Evolutionary conservation across 2,113 vertebrate genomes (phyloP).

Genomic region (Sebastes fasciatus): DNA sequence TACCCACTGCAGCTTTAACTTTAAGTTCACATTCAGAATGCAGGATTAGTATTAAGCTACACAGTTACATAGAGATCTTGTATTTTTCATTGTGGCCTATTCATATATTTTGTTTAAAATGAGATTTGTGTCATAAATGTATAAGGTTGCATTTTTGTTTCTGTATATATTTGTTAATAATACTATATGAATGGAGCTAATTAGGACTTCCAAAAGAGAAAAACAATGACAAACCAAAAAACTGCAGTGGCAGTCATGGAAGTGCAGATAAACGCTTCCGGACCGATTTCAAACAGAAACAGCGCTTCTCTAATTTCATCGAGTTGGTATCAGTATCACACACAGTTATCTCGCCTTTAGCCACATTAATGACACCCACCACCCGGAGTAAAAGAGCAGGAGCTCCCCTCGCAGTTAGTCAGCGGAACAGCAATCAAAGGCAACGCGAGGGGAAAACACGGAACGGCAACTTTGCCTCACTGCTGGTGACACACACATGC

Average conservation of each 20-base stretch:
- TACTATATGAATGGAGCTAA: conserved; percentile 7
- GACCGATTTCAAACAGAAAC: conserved; percentile 68
- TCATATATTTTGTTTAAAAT: background rate
- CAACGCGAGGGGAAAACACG: conserved; percentile 67
- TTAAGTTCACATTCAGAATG: conserved; percentile 12
- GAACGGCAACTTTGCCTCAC: conserved; percentile 74
- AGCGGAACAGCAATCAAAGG: conserved; percentile 74
- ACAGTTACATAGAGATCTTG: no score
- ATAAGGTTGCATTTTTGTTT: background rate
- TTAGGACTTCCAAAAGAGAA: conserved; percentile 10
- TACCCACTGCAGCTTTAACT: background rate
- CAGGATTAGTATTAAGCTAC: background rate
- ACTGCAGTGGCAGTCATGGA: conserved; percentile 46
- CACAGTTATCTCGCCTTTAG: conserved; percentile 81
- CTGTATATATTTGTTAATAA: background rate
- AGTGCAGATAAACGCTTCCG: conserved; percentile 63
- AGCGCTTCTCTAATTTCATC: conserved; percentile 70
- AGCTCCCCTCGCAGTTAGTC: conserved; percentile 85
- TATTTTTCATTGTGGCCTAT: background rate
- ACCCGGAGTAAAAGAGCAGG: conserved; percentile 80
- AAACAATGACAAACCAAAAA: conserved; percentile 50
- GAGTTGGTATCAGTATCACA: conserved; percentile 77
- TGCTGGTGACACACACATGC: conserved; percentile 51
- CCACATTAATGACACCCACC: conserved; percentile 76
- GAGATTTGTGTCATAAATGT: background rate